Base-by-base conservation (phyloP, 2,797 vertebrate species). In the Harpagifer antarcticus region DNA sequence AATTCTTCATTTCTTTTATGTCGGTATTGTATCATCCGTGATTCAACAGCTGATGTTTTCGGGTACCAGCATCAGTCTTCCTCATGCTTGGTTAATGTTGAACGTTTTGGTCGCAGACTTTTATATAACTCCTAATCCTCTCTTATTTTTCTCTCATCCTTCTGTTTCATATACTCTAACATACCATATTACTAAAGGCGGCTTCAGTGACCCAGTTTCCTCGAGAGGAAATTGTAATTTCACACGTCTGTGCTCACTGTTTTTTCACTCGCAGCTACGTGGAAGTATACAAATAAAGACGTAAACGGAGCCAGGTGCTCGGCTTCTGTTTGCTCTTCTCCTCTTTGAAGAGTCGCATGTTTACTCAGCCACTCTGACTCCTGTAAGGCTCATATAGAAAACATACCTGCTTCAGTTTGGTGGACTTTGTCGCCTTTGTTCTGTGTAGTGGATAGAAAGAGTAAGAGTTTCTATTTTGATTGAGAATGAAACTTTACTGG, bases 281-380 rank as follows among this genome's bases (percentile, higher is more conserved):
- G 15, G 14, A 0, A 33, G 1, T 17, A 6, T 20, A 4, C 33
- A 65, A n/a, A 42, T n/a, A 3, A 33, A 57, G 50, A 52, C 11
- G 3, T 42, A 16, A 52, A 27, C 5, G 2, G 71, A 60, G 19
- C 55, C 88, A 83, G 86, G 76, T 86, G 86, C 52, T 20, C 0
- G 52, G 44, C 56, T 58, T 40, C 72, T 81, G 73, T 83, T 90
- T 86, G 61, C 55, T n/a, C 65, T 72, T 27, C 57, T 47, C 9
- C 58, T 62, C 45, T 81, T 75, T 67, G 50, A 65, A 78, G 67
- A 64, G 57, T 23, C 55, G 3, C 45, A 2, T 42, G 17, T 13
- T 81, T 74, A 84, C 76, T 72, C 68, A 16, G 45, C 71, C 15
- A 5, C 13, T 43, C 59, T 12, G 63, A 14, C 52, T 8, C 69